Evolutionary conservation across 2,113 vertebrate species (phyloP), one percentile per base, ranked within the genome.

Genomic region (Dipodomys stephensi): DNA sequence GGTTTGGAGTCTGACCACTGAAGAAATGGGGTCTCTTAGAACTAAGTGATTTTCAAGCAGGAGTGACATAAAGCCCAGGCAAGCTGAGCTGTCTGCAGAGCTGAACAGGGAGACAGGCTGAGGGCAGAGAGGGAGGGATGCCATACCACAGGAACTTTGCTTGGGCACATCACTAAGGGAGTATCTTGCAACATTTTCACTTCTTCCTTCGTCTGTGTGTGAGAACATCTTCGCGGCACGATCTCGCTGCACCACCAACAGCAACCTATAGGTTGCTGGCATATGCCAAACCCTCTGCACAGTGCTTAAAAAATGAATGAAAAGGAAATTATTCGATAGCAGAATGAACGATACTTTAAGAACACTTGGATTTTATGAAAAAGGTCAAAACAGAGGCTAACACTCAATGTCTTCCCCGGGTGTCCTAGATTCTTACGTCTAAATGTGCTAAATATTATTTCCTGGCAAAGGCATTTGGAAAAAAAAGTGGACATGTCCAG

Each of bases 361-460:
- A 46, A 77, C 1, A 32, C 65, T 23, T 49, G 69, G 65, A 81
- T 44, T 79, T 72, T 32, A 46, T 64, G 2, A 49, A 90, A 81
- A 89, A 83, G n/a, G 22, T 60, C 74, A 13, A 80, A 83, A 91
- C 19, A 7, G 11, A 85, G 67, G 7, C 76, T 78, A 74, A 60
- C 20, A 78, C 23, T 49, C 71, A 11, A n/a, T 69, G 87, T 93
- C 85, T 92, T 88, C 78, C n/a, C 27, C 85, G 57, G 32, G 10
- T 74, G 83, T 80, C 85, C 88, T 92, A 90, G 79, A 95, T 94
- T 91, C 93, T 83, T 83, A 74, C 39, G 83, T 80, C 39, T 60
- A 83, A 90, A 73, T 91, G 68, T 92, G 83, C 78, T 88, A 90
- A 91, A 83, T 92, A 90, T 84, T 93, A 57, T 90, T 94, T 96